Evolutionary conservation across 2,797 vertebrate species (phyloP).

Genomic region (Clamator glandarius): DNA sequence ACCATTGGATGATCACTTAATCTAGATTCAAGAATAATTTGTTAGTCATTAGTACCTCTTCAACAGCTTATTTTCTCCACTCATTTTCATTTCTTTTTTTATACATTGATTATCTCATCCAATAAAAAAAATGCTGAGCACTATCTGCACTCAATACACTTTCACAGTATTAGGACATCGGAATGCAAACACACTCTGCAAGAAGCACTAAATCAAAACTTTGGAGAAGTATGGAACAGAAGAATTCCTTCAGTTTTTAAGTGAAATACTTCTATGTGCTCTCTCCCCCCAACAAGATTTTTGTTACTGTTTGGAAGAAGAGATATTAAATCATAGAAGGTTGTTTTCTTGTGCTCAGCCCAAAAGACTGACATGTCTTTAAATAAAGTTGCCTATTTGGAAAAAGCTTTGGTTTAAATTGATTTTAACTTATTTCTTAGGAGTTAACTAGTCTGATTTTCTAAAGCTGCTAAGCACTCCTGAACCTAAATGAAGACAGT

Average conservation of each 20-base stretch:
- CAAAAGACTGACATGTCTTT: not conserved
- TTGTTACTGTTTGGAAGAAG: not conserved
- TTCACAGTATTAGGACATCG: not conserved
- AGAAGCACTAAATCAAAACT: not conserved
- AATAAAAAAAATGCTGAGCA: not conserved
- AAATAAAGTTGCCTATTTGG: not conserved
- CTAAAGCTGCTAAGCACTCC: not conserved
- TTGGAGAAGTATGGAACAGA: not conserved
- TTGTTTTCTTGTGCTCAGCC: not conserved
- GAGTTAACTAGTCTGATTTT: not conserved
- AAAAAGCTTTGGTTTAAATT: not conserved
- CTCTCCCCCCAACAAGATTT: not conserved
- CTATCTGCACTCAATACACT: not conserved
- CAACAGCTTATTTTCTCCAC: not conserved
- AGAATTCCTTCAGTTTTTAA: not conserved
- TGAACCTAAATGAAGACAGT: not conserved
- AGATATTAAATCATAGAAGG: not conserved
- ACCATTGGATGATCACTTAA: not conserved
- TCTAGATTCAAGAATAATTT: not conserved
- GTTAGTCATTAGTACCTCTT: not conserved
- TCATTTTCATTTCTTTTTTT: not conserved
- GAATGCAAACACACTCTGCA: rapidly evolving
- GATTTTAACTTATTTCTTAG: not conserved
- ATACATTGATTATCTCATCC: not conserved
- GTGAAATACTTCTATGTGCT: not conserved